Evolutionary conservation across 1,140 invertebrate genomes (phyloP).

Genomic region (Gonioctena quinquepunctata): DNA sequence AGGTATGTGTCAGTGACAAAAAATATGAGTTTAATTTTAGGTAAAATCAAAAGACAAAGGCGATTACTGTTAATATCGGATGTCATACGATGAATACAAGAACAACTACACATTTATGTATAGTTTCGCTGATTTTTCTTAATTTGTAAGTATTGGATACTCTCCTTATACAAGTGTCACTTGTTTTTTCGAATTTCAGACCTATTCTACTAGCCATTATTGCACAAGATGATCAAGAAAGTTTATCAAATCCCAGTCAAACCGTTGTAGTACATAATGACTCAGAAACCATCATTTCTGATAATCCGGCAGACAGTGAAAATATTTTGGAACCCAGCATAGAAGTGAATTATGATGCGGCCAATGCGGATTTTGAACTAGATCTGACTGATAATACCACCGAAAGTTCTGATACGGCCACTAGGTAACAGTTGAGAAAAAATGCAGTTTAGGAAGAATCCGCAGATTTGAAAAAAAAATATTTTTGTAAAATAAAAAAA

Average conservation of each 20-base stretch:
- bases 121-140: conserved; percentile 4
- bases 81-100: conserved; percentile 3
- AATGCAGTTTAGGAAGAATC: too few relatives aligned
- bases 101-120: background rate
- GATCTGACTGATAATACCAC: background rate
- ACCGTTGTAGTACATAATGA: background rate
- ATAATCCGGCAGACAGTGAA: background rate
- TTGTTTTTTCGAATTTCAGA: background rate
- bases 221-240: background rate
- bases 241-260: background rate
- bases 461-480: too few relatives aligned
- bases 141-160: conserved; percentile 2
- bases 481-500: too few relatives aligned
- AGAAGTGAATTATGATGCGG: background rate
- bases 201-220: background rate
- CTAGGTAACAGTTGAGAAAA: conserved; percentile 9
- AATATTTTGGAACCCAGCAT: background rate
- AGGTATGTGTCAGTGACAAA: background rate
- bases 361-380: background rate
- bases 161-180: background rate
- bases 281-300: background rate
- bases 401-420: background rate
- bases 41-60: background rate
- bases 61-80: background rate
- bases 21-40: conserved; percentile 15